Base-by-base conservation (phyloP, 1,140 invertebrate genomes). In the Leptestheria dahalacensis region DNA sequence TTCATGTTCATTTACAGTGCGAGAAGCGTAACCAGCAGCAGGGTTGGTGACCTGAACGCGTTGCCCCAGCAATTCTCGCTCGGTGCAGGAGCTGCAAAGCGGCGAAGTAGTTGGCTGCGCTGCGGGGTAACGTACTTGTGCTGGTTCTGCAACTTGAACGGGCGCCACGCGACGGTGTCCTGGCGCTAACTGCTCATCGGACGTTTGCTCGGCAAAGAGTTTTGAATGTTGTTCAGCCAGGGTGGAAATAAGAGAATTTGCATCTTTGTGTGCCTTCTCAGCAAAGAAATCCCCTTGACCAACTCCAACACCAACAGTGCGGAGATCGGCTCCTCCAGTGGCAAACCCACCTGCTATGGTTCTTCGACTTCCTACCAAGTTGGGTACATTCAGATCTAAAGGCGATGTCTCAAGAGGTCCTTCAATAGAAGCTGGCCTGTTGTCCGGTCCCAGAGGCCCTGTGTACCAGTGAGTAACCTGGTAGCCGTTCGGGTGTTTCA, bases 391-490 rank as follows among this genome's bases (percentile, higher is more conserved):
- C 33, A 41, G 33, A 6, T 41, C 33, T 41, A 15, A 15, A 41
- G 15, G 33, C 15, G 33, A 41, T 10, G 33, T 24, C 25, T 54
- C 52, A 25, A 28, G 10, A 11, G 53, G 53, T 15, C 26, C 33
- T 25, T 55, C 26, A 18, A 55, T 29, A 18, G 26, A 9, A 15
- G 20, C 11, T 10, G 53, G 53, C n/a, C 20, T 55, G 10, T 33
- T 29, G 53, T 55, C 53, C 15, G 53, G 53, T 28, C 53, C 53
- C 53, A 55, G 12, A 29, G 53, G 53, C 21, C 58, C 58, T 1
- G 58, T 53, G 28, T 60, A 60, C 58, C 58, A 60, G 25, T 52
- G 49, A n/a, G 58, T 60, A 15, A 49, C 41, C 23, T 11, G 18
- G 50, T 60, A 60, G 15, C 58, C 58, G 21, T 50, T 50, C 0